These are phyloP conservation scores for Uromys caudimaculatus DNA, from an alignment of 2,797 vertebrate genomes.

Conservation along the genomic window DNA sequence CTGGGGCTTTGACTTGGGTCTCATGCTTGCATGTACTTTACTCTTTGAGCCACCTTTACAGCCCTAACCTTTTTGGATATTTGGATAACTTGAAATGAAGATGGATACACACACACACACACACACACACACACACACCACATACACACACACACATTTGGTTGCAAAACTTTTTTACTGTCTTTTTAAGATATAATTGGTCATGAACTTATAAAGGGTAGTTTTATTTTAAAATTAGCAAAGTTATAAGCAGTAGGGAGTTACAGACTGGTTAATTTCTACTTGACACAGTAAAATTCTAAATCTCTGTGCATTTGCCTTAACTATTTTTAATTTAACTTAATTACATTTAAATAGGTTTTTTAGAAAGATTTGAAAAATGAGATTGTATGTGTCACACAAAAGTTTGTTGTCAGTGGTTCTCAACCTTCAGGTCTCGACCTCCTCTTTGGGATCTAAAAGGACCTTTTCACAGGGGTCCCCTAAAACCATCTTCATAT, in stretches of 20 bases:
- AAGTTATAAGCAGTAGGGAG: background rate
- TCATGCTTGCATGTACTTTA: background rate
- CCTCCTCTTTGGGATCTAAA: background rate
- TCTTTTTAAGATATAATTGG: background rate
- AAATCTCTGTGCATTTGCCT: slow-evolving; percentile 1
- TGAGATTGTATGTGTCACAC: background rate
- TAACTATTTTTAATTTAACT: slow-evolving; percentile 42
- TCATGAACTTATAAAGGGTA: background rate
- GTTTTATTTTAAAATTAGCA: slow-evolving; percentile 37
- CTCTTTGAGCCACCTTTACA: background rate
- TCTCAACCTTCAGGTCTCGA: background rate
- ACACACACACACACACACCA: too few species aligned
- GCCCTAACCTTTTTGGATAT: too few species aligned
- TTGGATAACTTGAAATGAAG: slow-evolving; percentile 28
- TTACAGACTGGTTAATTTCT: slow-evolving; percentile 40
- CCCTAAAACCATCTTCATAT: background rate
- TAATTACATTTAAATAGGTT: background rate
- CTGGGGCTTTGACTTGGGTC: background rate
- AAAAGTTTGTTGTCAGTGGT: background rate
- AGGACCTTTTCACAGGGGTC: background rate
- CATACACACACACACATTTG: too few species aligned
- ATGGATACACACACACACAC: background rate
- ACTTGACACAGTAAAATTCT: slow-evolving; percentile 27
- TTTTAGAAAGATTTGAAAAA: background rate
- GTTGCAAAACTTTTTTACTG: slow-evolving; percentile 38